Base-by-base conservation (phyloP, 30 jellyfish, hydroid and myxozoan genomes). In the Hydra vulgaris region DNA sequence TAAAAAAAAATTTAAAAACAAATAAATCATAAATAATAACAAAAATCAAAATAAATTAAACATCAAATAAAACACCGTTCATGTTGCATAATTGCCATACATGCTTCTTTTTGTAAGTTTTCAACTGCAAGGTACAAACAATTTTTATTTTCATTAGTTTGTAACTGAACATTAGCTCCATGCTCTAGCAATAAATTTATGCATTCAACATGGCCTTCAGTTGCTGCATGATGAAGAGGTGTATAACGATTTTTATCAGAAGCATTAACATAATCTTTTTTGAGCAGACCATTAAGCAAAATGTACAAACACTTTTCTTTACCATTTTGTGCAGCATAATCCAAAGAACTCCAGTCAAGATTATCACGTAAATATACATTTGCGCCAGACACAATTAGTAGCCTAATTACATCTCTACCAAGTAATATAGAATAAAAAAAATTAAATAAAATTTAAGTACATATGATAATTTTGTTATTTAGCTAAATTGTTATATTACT, bases 241-340 rank as follows among this genome's bases (percentile, higher is more conserved):
- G 98, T 82, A 75, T 85, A 80, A 1, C 77, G 66, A 78, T 92
- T 92, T 80, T 84, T 92, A 74, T 87, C 98, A 17, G 66, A 66
- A 21, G 98, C 98, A 81, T 92, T 96, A 21, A 92, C 95, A 0
- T 92, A 89, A 1, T 96, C 98, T n/a, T n/a, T n/a, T n/a, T n/a
- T n/a, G n/a, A n/a, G n/a, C n/a, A n/a, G n/a, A 67, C 88, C 98
- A 72, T 92, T 92, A 53, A 92, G 81, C 40, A 92, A 89, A 66
- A 92, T 81, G 18, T 54, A 61, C 89, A 87, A 61, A 40, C 96
- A 77, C 73, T 92, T 92, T 71, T 52, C 81, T 54, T 76, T 84
- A 18, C 96, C 98, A 78, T 87, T 66, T 56, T 93, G 95, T 7
- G 98, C 95, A 0, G 98, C 96, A 66, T 92, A 86, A 77, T 92